These are phyloP conservation scores for Morone chrysops DNA, from an alignment of 2,113 vertebrate species.

Conservation along the genomic window DNA sequence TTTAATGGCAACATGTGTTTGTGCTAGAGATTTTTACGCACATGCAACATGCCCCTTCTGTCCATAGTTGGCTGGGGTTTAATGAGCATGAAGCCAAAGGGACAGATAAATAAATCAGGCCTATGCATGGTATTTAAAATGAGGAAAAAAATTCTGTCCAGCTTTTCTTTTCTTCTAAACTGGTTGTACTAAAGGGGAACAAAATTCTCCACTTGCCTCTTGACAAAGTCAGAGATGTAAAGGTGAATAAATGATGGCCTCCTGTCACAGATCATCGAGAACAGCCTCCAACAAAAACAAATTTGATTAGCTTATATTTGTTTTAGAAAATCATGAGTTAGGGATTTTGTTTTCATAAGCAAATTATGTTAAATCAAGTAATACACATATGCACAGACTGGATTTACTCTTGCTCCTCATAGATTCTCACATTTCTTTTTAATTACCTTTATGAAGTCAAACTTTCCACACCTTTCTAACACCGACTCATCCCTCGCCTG, in stretches of 20 bases:
- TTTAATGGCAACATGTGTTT: constrained; percentile 18
- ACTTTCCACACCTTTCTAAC: constrained; percentile 35
- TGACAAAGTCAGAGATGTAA: not conserved
- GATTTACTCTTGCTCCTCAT: no score
- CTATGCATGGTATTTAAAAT: not conserved
- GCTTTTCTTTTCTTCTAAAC: not conserved
- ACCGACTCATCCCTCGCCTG: constrained; percentile 63
- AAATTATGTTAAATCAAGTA: not conserved
- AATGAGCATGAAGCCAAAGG: constrained; percentile 3
- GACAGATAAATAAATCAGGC: not conserved
- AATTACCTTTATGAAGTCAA: not conserved
- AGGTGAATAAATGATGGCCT: constrained; percentile 7
- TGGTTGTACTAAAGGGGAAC: not conserved
- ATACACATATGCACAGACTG: not conserved
- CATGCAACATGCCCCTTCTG: not conserved
- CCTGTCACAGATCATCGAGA: not conserved
- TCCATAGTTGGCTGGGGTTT: not conserved
- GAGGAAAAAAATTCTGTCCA: no score
- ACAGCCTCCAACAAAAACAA: not conserved
- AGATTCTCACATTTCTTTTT: not conserved
- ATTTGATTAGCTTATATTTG: not conserved
- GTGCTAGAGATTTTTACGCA: constrained; percentile 17
- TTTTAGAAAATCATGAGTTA: not conserved
- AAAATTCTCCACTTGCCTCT: not conserved
- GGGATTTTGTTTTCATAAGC: not conserved